Evolutionary conservation across 1,140 invertebrate genomes (phyloP).

Genomic region (Zaprionus taronus): DNA sequence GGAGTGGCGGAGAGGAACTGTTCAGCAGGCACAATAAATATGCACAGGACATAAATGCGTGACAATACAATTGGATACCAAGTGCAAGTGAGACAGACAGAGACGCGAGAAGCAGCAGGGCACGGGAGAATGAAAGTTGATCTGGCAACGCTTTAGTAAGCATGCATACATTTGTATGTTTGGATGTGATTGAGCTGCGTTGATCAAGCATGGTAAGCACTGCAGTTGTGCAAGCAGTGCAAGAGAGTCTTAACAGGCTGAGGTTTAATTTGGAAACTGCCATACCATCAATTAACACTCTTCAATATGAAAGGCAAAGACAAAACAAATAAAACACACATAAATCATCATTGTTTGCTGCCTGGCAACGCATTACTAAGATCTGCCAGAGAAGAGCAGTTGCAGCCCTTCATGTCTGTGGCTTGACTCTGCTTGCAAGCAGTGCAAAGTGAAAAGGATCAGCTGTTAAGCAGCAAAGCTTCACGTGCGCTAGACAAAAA

Average conservation of each 20-base stretch:
- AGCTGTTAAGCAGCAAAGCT: neutral
- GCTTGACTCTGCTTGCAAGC: neutral
- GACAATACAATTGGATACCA: slow-evolving; percentile 64
- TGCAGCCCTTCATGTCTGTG: neutral
- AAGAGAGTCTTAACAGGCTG: too few relatives aligned
- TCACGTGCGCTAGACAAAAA: neutral
- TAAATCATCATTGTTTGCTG: too few relatives aligned
- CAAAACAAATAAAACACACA: too few relatives aligned
- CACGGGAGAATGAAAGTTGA: neutral
- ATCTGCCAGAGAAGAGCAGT: neutral
- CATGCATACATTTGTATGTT: neutral
- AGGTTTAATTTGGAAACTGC: too few relatives aligned
- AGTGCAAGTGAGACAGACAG: slow-evolving; percentile 8
- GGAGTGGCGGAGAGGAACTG: neutral
- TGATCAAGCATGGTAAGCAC: neutral
- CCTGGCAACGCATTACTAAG: too few relatives aligned
- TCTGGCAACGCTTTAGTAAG: neutral
- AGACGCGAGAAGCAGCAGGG: slow-evolving; percentile 1
- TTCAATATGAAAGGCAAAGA: too few relatives aligned
- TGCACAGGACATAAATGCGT: slow-evolving; percentile 66
- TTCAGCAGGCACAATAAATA: slow-evolving; percentile 62
- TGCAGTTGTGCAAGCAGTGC: neutral
- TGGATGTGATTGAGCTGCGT: neutral
- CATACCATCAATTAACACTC: too few relatives aligned
- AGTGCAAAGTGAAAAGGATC: slow-evolving; percentile 2